Conservation (phyloP, 2,888 invertebrate species). For the Lomographa bimaculata region DNA sequence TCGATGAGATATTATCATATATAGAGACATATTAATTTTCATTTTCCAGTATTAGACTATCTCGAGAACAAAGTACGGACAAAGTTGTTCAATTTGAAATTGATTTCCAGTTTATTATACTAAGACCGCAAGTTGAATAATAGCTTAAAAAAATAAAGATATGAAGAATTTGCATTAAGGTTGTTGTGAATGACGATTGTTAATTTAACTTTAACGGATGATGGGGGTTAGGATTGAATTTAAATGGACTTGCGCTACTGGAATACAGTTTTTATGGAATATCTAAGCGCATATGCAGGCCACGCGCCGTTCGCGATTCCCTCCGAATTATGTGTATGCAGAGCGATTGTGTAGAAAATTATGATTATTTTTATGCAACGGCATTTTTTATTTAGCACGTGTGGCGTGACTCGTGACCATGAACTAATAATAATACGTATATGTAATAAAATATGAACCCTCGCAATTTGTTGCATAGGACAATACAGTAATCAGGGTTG, state of each 20-base stretch:
- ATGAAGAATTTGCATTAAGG: too few species aligned
- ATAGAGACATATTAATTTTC: too few species aligned
- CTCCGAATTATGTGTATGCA: conserved; percentile 39
- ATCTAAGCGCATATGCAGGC: conserved; percentile 31
- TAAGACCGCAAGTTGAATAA: too few species aligned
- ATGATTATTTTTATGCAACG: conserved; percentile 40
- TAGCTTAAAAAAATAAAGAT: too few species aligned
- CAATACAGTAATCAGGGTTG: conserved; percentile 11
- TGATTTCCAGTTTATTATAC: too few species aligned
- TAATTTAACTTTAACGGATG: too few species aligned
- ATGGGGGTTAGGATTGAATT: too few species aligned
- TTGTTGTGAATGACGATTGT: too few species aligned
- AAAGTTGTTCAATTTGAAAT: too few species aligned
- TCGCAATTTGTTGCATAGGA: conserved; percentile 14
- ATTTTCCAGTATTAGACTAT: too few species aligned
- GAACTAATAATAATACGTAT: conserved; percentile 16
- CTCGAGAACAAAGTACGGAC: too few species aligned
- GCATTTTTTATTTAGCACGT: conserved; percentile 34
- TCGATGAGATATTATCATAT: too few species aligned
- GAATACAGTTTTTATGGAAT: background rate
- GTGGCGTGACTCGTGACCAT: conserved; percentile 30
- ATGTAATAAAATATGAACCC: conserved; percentile 9
- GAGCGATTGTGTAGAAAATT: conserved; percentile 27
- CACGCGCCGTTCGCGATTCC: conserved; percentile 49
- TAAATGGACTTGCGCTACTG: conserved; percentile 8